Evolutionary conservation across 2,888 invertebrate species (phyloP), one percentile per base, ranked within the genome.

Genomic region (Leptinotarsa haldemani): DNA sequence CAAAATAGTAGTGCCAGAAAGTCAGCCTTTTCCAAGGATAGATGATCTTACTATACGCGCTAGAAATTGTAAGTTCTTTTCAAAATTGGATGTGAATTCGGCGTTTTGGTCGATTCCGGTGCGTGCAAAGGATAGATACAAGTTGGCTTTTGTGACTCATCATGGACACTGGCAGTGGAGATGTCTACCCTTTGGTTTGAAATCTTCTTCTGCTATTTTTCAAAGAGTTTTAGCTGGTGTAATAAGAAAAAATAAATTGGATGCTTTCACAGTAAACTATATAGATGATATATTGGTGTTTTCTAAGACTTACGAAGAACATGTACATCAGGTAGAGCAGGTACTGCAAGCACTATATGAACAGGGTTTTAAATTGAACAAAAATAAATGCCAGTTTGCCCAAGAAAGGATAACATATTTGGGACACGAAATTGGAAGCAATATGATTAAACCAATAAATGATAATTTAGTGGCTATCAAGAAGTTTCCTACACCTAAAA

Each of bases 51-150:
- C 66, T 56, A 25, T 56, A 66, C 66, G 66, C 30, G 66, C 66
- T 40, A 50, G 58, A 46, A 47, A 67, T 30, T 61, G 50, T n/a
- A 68, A 48, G 40, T 68, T 56, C 30, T 72, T 72, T 58, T 47
- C 74, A 52, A 64, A 52, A 61, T 50, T 74, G 20, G 74, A 71
- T 53, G 64, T 74, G 5, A 71, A 74, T 56, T 74, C 71, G 13
- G 74, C 74, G 13, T 74, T 74, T 69, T 69, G 74, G 71, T 69
- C 65, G 4, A 74, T 74, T 22, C 65, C 65, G 4, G 9, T 70
- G 16, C 16, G 53, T 46, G 64, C 56, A 52, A 13, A 67, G 70
- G 71, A 71, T 69, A 71, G 65, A 65, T 4, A 70, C 20, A 74
- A 74, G 52, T 61, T 65, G 3, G 71, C 20, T 71, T 74, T 48